Evolutionary conservation across 1,140 invertebrate species (phyloP), one percentile per base, ranked within the genome.

Genomic region (Aleiodes sp.): DNA sequence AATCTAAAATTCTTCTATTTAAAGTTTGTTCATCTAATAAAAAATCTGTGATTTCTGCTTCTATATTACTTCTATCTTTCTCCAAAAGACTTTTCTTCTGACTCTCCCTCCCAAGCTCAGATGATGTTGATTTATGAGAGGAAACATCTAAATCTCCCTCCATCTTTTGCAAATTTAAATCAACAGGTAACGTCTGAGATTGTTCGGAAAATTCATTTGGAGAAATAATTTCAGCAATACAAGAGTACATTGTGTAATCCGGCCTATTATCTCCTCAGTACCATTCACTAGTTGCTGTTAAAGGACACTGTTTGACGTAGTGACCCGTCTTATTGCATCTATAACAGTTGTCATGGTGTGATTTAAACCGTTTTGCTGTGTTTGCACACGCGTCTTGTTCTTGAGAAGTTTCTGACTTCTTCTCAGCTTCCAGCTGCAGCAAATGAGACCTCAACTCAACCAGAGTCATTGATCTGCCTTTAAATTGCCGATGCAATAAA

Each of bases 401-500:
- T 43, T 73, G 33, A 63, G 19, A 28, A 35, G 6, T 43, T 52
- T 33, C 60, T n/a, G 52, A 10, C 61, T 62, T 70, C 37, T 29
- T 68, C 31, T 72, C 73, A 26, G 73, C 71, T 41, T 75, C 68
- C 9, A 66, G 4, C 35, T 69, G 19, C 41, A 69, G 12, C 63
- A 74, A 39, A 37, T 16, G 24, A n/a, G 62, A 65, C 57, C 65
- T 74, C 24, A 75, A 12, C 9, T 71, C 65, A 19, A 70, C 63
- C 56, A 71, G 24, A 35, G 52, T 70, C 63, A 74, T 71, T 57
- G 35, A 65, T 46, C 33, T 71, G 8, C 33, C 28, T 0, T 39
- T 74, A 0, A 57, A 66, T 67, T 9, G 16, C 56, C 62, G 37
- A 7, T 57, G 35, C 7, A 39, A 46, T 26, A 72, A 64, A 43